These are phyloP conservation scores for Gambusia yucatana DNA, from an alignment of 2,797 vertebrate genomes.

Conservation along the genomic window DNA sequence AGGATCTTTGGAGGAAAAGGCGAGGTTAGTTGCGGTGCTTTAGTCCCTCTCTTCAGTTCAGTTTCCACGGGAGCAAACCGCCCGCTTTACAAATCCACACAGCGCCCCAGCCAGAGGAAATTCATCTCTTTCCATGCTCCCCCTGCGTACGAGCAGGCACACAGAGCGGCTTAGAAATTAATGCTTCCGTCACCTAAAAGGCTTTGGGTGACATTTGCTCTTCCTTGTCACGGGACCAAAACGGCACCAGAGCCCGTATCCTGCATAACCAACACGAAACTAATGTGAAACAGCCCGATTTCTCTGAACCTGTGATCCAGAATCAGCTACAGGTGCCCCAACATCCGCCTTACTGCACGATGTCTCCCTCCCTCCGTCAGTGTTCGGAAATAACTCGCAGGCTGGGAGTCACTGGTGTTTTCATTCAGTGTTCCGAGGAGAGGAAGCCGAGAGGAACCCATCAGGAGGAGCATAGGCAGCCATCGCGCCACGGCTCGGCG, in stretches of 20 bases:
- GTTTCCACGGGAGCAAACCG: conserved; percentile 59
- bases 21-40: conserved; percentile 29
- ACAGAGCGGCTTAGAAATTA: conserved; percentile 75
- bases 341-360: conserved; percentile 20
- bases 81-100: conserved; percentile 71
- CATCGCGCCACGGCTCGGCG: conserved; percentile 12
- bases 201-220: conserved; percentile 70
- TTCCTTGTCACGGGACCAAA: conserved; percentile 61
- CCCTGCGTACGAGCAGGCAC: conserved; percentile 59
- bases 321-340: conserved; percentile 70
- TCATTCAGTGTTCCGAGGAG: not conserved
- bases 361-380: not conserved
- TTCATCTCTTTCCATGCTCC: conserved; percentile 79
- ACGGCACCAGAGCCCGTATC: conserved; percentile 37
- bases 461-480: not conserved
- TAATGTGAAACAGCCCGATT: conserved; percentile 27
- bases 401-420: conserved; percentile 2
- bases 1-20: conserved; percentile 22
- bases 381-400: conserved; percentile 15
- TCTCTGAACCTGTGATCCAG: conserved; percentile 7
- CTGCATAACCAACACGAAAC: conserved; percentile 24
- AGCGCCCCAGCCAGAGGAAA: conserved; percentile 61
- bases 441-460: not conserved
- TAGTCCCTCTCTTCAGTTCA: conserved; percentile 48
- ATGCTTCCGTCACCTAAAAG: conserved; percentile 73